Base-by-base conservation (phyloP, 2,797 vertebrate genomes). In the Sebastes cheni region DNA sequence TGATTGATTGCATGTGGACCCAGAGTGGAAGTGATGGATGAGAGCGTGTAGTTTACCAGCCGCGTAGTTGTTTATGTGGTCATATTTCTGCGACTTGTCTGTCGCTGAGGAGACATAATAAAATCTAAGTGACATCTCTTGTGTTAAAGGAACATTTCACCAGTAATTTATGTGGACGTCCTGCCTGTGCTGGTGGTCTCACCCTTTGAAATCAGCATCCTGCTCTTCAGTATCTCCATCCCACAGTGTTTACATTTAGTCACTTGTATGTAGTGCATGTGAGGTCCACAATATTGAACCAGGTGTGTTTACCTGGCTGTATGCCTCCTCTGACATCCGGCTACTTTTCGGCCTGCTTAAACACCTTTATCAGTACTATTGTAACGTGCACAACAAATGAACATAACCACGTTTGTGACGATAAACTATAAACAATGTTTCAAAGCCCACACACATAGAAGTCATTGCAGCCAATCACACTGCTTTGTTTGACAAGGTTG, bases 21-120 rank as follows among this genome's bases (percentile, higher is more conserved):
- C 64, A 22, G 54, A 84, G 90, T 86, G 86, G 83, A 84, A 42
- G 82, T 93, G 93, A 95, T 91, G 86, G 80, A 93, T 90, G 89
- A 72, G 56, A 32, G 66, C 4, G 29, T 18, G 77, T 23, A n/a
- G 61, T 75, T 84, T 58, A 77, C 54, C 59, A 54, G 66, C 64
- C 46, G 25, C 23, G 72, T n/a, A 3, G 46, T 52, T 72, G 60
- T 83, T 88, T 67, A 81, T 79, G 70, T 60, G 68, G 91, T 92
- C 87, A 80, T 67, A 54, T 62, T 68, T 87, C 67, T 50, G 62
- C 18, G 9, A n/a, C 22, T 5, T 16, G 55, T 81, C 75, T 73
- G 61, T 80, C 67, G 34, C 58, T 18, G 20, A 59, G 58, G 66
- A 80, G 65, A 64, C 64, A 42, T 22, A 25, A 68, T 65, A 58